Evolutionary conservation across 2,113 vertebrate genomes (phyloP).

Genomic region (Daboia siamensis): DNA sequence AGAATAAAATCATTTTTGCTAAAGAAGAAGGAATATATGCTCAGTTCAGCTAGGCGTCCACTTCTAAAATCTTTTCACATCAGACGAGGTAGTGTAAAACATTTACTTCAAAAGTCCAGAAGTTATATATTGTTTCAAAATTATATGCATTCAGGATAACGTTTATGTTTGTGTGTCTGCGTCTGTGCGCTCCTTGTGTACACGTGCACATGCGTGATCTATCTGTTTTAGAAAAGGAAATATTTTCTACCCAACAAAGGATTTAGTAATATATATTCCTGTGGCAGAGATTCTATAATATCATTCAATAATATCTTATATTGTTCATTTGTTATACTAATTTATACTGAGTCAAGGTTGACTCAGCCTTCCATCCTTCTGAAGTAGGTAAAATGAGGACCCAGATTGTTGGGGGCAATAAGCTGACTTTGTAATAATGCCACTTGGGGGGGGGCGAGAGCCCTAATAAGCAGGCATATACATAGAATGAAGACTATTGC

Average conservation of each 20-base stretch:
- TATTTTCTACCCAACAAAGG: background rate
- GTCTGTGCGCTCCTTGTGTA: background rate
- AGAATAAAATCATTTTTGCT: background rate
- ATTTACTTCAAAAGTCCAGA: background rate
- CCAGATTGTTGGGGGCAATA: no score
- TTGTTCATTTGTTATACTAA: background rate
- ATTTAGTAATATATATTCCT: background rate
- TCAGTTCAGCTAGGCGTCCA: background rate
- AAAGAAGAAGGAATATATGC: background rate
- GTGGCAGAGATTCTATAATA: background rate
- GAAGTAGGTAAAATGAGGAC: no score
- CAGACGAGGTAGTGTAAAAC: background rate
- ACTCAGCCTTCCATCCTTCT: no score
- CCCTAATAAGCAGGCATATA: no score
- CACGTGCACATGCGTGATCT: background rate
- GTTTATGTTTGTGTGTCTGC: background rate
- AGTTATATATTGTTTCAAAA: background rate
- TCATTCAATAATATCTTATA: background rate
- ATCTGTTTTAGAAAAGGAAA: background rate
- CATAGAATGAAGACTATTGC: no score
- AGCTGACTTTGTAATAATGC: no score
- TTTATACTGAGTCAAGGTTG: no score
- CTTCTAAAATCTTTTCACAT: background rate
- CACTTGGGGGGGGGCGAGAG: no score
- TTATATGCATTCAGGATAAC: background rate